phyloP scores from a whole-genome alignment of 2,113 vertebrate species.

The Miniopterus natalensis region DNA sequence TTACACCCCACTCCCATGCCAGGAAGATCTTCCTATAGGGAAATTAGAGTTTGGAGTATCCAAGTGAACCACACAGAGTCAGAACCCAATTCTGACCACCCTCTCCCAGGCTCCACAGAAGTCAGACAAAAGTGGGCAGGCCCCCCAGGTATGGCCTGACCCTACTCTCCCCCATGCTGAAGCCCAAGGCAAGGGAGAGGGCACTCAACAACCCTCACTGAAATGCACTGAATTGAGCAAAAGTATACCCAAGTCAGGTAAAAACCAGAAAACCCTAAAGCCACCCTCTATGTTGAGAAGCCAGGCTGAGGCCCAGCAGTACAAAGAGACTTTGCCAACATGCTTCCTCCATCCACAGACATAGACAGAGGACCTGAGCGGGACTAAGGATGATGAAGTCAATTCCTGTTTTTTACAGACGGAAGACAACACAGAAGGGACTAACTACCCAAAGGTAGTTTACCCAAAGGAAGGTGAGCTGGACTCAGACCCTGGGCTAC shows the following conservation, averaged over 20 bases:
- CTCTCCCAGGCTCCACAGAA: neutral
- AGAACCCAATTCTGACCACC: neutral
- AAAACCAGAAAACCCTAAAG: neutral
- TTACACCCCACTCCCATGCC: neutral
- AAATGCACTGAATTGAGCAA: neutral
- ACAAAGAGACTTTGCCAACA: neutral
- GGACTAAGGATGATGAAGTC: neutral
- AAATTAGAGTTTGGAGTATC: neutral
- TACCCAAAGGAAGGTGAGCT: neutral
- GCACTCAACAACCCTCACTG: neutral
- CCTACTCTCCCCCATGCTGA: neutral
- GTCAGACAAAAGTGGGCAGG: neutral
- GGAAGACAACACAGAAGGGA: neutral
- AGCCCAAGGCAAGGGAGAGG: neutral
- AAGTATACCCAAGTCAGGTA: neutral
- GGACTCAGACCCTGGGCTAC: neutral
- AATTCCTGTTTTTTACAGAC: neutral
- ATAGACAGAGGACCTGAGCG: neutral
- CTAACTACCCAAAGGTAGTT: neutral
- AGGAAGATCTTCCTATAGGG: neutral
- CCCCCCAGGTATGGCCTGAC: neutral
- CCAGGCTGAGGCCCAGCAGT: neutral
- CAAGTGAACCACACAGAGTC: neutral
- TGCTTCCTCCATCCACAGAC: neutral
- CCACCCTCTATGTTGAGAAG: neutral